Evolutionary conservation across 1,140 invertebrate genomes (phyloP).

Genomic region (Parapsyche elsis): DNA sequence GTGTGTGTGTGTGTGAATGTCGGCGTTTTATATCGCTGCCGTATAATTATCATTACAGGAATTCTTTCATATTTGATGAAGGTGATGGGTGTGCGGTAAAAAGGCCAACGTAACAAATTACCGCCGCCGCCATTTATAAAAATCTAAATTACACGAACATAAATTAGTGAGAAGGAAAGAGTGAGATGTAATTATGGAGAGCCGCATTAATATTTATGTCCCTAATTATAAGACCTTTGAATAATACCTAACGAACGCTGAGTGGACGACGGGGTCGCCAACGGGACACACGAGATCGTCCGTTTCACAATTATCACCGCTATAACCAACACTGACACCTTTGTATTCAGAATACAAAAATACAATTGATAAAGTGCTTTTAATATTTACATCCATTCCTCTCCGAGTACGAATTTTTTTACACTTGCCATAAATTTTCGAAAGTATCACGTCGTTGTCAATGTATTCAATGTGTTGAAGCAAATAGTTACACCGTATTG

Average conservation of each 20-base stretch:
- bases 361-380: too few species aligned
- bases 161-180: conserved; percentile 57
- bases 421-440: too few species aligned
- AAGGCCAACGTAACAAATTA: conserved; percentile 54
- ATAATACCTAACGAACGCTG: conserved; percentile 56
- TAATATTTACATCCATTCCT: too few species aligned
- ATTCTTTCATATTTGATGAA: conserved; percentile 56
- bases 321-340: neutral
- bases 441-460: too few species aligned
- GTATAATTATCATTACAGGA: conserved; percentile 56
- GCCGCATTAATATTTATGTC: conserved; percentile 57
- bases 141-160: conserved; percentile 57
- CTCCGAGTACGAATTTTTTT: too few species aligned
- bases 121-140: conserved; percentile 56
- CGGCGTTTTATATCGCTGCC: conserved; percentile 44
- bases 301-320: conserved; percentile 4
- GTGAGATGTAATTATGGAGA: conserved; percentile 57
- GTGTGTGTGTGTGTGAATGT: conserved; percentile 12
- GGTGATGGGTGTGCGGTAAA: conserved; percentile 53
- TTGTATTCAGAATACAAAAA: neutral
- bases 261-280: conserved; percentile 48
- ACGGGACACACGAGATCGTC: conserved; percentile 15
- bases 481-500: too few species aligned
- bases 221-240: conserved; percentile 57
- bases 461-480: too few species aligned